These are phyloP conservation scores for Ibidorhyncha struthersii DNA, from an alignment of 2,113 vertebrate genomes.

Conservation along the genomic window DNA sequence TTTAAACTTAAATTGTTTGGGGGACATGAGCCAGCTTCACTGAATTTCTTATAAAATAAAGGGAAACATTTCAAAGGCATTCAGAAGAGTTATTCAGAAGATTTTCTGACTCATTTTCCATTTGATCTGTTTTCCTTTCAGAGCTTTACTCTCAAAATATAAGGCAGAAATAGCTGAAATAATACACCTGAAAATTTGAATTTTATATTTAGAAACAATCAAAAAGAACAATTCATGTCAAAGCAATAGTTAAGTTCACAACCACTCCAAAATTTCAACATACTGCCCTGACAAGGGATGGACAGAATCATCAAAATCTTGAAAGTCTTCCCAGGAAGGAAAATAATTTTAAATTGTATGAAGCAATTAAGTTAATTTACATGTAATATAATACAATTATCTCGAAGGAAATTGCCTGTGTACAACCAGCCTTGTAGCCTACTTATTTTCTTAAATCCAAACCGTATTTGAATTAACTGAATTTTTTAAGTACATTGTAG, in stretches of 20 bases:
- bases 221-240: neutral
- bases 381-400: neutral
- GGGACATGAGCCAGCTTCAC: neutral
- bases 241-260: neutral
- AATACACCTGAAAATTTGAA: neutral
- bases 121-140: neutral
- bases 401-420: neutral
- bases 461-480: neutral
- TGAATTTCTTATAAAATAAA: neutral
- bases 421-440: neutral
- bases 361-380: neutral
- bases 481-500: neutral
- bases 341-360: neutral
- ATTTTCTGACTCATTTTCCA: neutral
- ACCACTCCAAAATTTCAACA: neutral
- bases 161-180: neutral
- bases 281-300: neutral
- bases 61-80: neutral
- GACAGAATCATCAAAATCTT: neutral
- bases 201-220: neutral
- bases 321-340: neutral
- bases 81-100: neutral
- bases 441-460: neutral
- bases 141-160: neutral
- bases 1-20: constrained; percentile 4